These are phyloP conservation scores for Diabrotica virgifera DNA, from an alignment of 1,140 invertebrate genomes.

Conservation along the genomic window DNA sequence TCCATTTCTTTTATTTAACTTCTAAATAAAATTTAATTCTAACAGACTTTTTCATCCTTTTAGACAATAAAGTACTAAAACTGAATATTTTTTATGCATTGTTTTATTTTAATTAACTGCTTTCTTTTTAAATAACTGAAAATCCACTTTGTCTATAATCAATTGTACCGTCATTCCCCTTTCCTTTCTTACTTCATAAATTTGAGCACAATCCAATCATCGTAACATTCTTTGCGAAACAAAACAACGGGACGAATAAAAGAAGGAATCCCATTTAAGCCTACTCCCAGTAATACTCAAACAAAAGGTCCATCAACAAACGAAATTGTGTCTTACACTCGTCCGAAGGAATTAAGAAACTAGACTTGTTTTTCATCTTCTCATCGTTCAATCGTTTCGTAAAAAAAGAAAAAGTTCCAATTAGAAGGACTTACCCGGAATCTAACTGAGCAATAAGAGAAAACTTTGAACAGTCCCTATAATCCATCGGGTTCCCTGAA, in stretches of 20 bases:
- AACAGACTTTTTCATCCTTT: too few species aligned
- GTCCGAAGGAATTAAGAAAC: neutral
- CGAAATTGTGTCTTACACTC: constrained; percentile 7
- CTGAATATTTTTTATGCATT: too few species aligned
- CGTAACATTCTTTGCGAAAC: neutral
- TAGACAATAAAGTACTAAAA: too few species aligned
- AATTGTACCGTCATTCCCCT: too few species aligned
- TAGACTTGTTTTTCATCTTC: constrained; percentile 8
- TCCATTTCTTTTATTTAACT: too few species aligned
- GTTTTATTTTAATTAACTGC: too few species aligned
- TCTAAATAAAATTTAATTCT: too few species aligned
- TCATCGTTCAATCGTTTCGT: neutral
- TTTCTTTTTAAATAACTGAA: too few species aligned
- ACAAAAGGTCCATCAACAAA: constrained; percentile 11
- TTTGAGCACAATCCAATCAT: neutral
- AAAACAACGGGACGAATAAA: neutral
- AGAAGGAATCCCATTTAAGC: constrained; percentile 1
- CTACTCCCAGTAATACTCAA: constrained; percentile 10
- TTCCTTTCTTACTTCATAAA: neutral
- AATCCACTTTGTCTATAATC: too few species aligned
- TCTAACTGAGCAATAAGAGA: constrained; percentile 17
- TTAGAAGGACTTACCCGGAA: constrained; percentile 13
- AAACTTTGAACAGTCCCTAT: constrained; percentile 16
- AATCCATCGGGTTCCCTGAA: too few species aligned
- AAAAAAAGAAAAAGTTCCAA: constrained; percentile 12